These are phyloP conservation scores for Drosophila funebris DNA, from an alignment of 1,140 invertebrate genomes.

Conservation along the genomic window DNA sequence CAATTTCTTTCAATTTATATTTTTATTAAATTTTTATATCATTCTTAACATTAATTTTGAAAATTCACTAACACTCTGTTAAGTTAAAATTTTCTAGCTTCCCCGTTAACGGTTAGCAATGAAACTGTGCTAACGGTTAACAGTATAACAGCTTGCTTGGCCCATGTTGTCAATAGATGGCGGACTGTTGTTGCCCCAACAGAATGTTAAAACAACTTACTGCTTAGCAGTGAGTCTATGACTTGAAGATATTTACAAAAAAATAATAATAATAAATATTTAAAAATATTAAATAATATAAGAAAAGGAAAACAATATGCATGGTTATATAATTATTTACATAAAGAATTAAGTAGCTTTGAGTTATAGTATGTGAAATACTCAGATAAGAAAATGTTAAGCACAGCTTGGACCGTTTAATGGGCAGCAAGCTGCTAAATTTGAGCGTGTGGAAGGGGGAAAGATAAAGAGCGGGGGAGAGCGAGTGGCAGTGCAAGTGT, in stretches of 20 bases:
- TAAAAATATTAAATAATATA: too few species aligned
- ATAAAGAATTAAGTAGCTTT: too few species aligned
- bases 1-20: too few species aligned
- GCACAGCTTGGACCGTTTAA: too few species aligned
- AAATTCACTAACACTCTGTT: conserved; percentile 5
- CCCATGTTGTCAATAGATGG: conserved; percentile 8
- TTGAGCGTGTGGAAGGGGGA: conserved; percentile 27
- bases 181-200: background rate
- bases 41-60: background rate
- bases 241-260: too few species aligned
- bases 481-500: background rate
- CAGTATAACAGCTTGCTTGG: conserved; percentile 21
- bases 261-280: too few species aligned
- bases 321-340: background rate
- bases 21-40: too few species aligned
- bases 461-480: background rate
- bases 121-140: conserved; percentile 73
- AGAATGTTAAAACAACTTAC: conserved; percentile 10
- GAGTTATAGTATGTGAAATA: too few species aligned
- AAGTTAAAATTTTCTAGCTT: conserved; percentile 15
- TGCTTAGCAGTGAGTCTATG: background rate
- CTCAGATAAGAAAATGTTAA: too few species aligned
- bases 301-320: too few species aligned
- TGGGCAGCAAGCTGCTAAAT: conserved; percentile 59
- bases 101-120: conserved; percentile 32